These are phyloP conservation scores for Acanthis flammea DNA, from an alignment of 2,797 vertebrate species.

Conservation along the genomic window DNA sequence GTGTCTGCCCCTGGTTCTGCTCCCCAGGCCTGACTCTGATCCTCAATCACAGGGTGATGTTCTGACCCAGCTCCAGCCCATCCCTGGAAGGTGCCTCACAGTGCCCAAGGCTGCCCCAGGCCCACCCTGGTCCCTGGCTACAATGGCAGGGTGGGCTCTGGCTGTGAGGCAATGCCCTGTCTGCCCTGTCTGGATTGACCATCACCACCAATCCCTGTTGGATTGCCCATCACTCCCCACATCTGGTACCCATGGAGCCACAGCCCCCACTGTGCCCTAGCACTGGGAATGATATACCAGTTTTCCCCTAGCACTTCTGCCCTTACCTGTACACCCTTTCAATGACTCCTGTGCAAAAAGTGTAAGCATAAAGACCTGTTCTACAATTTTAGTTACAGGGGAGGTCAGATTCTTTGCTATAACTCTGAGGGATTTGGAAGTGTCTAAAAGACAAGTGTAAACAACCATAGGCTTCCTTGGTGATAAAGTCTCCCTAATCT, in stretches of 20 bases:
- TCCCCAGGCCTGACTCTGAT: not conserved
- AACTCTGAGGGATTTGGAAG: not conserved
- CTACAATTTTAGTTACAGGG: not conserved
- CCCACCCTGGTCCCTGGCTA: not conserved
- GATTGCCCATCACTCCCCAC: fast-evolving
- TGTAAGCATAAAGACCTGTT: fast-evolving
- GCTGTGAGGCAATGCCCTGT: not conserved
- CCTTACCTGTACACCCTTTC: not conserved
- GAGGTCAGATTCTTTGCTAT: not conserved
- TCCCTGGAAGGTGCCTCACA: not conserved
- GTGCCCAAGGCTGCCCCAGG: fast-evolving
- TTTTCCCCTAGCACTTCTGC: not conserved
- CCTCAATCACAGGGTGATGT: not conserved
- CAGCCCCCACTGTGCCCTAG: fast-evolving
- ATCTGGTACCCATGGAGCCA: fast-evolving
- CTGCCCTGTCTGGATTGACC: not conserved
- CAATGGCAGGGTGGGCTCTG: not conserved
- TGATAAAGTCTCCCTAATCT: not conserved
- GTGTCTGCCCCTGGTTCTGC: not conserved
- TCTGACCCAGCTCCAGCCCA: not conserved
- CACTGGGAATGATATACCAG: not conserved
- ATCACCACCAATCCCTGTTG: no score
- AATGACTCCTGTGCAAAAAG: not conserved
- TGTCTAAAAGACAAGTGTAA: not conserved
- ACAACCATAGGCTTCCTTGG: not conserved